Base-by-base conservation (phyloP, 2,797 vertebrate genomes). In the Acestrorhynchus altus region DNA sequence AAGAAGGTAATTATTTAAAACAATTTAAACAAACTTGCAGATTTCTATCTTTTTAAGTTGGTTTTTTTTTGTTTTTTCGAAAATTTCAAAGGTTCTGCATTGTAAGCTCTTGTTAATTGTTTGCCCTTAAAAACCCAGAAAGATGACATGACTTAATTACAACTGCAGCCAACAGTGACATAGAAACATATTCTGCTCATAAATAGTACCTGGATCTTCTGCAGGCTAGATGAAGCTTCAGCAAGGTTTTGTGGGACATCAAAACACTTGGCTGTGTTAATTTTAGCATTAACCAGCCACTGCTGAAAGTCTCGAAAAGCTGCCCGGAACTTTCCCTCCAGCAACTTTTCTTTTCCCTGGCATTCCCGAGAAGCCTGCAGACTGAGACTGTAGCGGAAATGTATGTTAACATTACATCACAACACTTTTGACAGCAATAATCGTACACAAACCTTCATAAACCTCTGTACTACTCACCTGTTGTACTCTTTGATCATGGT, bases 401-500 rank as follows among this genome's bases (percentile, higher is more conserved):
- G 20, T n/a, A 6, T 35, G 6, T 35, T 2, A 35, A 6, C 31
- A 35, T 35, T 35, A 35, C 31, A 35, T 35, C 16, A 1, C 26
- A 13, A 39, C 16, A 51, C 39, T n/a, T 44, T 22, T 28, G 16
- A 22, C 7, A 39, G 44, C 1, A 35, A 35, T n/a, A n/a, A n/a
- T n/a, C n/a, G n/a, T n/a, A n/a, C n/a, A n/a, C n/a, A 54, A 72
- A 39, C 20, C 8, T 56, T 20, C 7, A 51, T 15, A 57, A 59
- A 49, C 18, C 8, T 24, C 47, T 40, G 22, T n/a, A 20, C 2
- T 42, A 13, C 52, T 52, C 85, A 98, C 98, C 97, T 96, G 89
- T 99, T 98, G 85, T 98, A 98, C 57, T 98, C 97, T 78, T 97
- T 99, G 86, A 99, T 98, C 78, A 97, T 90, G 44, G 92, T 90